Evolutionary conservation across 2,888 invertebrate species (phyloP).

Genomic region (Altica lythri): DNA sequence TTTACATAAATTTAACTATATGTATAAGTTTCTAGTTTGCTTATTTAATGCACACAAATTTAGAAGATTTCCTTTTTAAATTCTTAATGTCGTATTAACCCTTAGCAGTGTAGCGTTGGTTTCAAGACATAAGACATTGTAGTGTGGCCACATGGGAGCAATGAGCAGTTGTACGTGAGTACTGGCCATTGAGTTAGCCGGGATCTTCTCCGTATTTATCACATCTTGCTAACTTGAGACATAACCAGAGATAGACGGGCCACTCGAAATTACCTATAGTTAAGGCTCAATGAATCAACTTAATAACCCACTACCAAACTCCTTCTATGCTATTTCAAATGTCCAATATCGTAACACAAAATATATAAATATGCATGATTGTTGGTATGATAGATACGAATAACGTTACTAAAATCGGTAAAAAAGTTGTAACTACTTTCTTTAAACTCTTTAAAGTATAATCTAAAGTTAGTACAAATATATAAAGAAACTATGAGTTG

Average conservation of each 20-base stretch:
- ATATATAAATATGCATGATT: too few species aligned
- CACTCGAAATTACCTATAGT: too few species aligned
- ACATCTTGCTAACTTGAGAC: slow-evolving; percentile 11
- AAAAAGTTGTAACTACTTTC: too few species aligned
- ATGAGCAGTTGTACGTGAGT: slow-evolving; percentile 16
- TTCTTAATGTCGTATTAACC: slow-evolving; percentile 11
- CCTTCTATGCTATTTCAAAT: background rate
- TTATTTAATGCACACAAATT: slow-evolving; percentile 8
- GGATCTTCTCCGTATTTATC: slow-evolving; percentile 13
- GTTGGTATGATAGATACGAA: too few species aligned
- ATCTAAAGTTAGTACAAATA: too few species aligned
- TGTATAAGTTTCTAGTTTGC: too few species aligned
- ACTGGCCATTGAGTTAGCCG: slow-evolving; percentile 9
- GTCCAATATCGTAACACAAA: too few species aligned
- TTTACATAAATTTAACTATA: too few species aligned
- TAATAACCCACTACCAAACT: slow-evolving; percentile 1
- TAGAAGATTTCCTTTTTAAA: slow-evolving; percentile 8
- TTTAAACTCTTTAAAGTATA: too few species aligned
- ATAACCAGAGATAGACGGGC: slow-evolving; percentile 14
- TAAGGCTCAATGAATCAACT: slow-evolving; percentile 5
- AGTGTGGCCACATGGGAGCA: slow-evolving; percentile 14
- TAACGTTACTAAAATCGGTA: too few species aligned
- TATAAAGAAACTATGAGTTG: too few species aligned
- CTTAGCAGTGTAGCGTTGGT: background rate
- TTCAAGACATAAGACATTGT: slow-evolving; percentile 15